Percentiles rank a stretch among this genome's conserved stretches.
These are phyloP conservation scores for Grapholita molesta DNA, from an alignment of 1,140 invertebrate species.

Conservation along the genomic window DNA sequence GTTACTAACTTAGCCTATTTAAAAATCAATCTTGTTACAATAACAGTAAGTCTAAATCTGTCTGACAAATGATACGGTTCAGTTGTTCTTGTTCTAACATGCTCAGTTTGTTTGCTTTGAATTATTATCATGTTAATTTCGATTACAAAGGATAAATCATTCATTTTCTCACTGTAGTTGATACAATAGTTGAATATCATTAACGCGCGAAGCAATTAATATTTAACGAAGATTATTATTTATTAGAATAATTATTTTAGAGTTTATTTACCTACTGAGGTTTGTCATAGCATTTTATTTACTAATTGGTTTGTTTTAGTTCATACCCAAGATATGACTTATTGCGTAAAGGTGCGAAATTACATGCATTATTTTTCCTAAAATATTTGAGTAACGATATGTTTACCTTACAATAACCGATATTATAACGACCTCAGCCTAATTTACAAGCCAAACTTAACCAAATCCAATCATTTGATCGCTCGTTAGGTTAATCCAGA, in stretches of 20 bases:
- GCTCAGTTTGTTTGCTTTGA: not conserved
- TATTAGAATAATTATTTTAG: too few species aligned
- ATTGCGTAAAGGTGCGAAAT: not conserved
- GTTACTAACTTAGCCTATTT: not conserved
- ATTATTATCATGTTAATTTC: not conserved
- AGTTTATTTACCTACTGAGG: too few species aligned
- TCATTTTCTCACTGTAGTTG: not conserved
- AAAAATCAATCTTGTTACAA: not conserved
- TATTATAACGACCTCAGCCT: slow-evolving; percentile 4
- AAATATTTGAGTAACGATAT: not conserved
- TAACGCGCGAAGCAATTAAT: not conserved
- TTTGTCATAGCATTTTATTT: too few species aligned
- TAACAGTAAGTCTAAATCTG: not conserved
- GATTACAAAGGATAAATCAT: not conserved
- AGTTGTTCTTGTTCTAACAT: not conserved
- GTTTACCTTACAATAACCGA: not conserved
- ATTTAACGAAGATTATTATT: not conserved
- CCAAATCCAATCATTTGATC: slow-evolving; percentile 17
- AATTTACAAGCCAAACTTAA: not conserved
- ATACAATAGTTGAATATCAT: not conserved
- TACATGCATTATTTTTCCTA: not conserved
- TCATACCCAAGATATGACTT: too few species aligned
- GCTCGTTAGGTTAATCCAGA: slow-evolving; percentile 2
- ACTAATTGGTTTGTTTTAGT: too few species aligned
- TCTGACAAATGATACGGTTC: not conserved